Evolutionary conservation across 1,140 invertebrate species (phyloP), one percentile per base, ranked within the genome.

Genomic region (Eumeta japonica): DNA sequence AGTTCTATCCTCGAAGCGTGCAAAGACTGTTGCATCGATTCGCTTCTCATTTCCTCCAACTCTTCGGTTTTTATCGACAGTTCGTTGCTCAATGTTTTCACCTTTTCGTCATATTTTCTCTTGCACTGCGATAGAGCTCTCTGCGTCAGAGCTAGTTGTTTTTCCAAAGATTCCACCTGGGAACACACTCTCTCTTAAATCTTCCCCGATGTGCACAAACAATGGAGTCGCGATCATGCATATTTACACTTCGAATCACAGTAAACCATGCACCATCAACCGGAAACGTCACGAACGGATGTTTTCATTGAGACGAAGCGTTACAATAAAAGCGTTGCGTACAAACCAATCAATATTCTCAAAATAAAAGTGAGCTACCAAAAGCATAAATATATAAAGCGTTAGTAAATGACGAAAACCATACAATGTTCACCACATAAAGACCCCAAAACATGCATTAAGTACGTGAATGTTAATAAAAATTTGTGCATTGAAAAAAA

Each of bases 91-190:
- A 77, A 55, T 3, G 67, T 75, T 41, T 75, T 76, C 5, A 74
- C 45, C 43, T 73, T 72, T 37, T 77, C 73, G 39, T 76, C 73
- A 35, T 62, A 68, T 43, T 72, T 75, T 43, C 62, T 55, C 41
- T 71, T 74, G 50, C 68, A 75, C 40, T 70, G 67, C 12, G 50
- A 54, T 18, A 76, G 50, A 24, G 70, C 61, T 49, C 72, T 67
- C 32, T 75, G 65, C 14, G 71, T 63, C 41, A 75, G 49, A 36
- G 61, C 52, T 47, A 76, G 52, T 62, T 77, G 70, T 58, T 72
- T 76, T 67, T 77, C 75, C 54, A 77, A 61, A 57, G 67, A 75
- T 64, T 75, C 70, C 12, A 76, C 75, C 72, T 77, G 66, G 60
- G 64, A 71, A 74, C 56, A 71, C 58, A 70, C 41, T 41, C 56